A percentile compares a stretch with the other conserved stretches of the same genome.
phyloP scores from a whole-genome alignment of 2,113 vertebrate genomes.

The Centropus bengalensis region DNA sequence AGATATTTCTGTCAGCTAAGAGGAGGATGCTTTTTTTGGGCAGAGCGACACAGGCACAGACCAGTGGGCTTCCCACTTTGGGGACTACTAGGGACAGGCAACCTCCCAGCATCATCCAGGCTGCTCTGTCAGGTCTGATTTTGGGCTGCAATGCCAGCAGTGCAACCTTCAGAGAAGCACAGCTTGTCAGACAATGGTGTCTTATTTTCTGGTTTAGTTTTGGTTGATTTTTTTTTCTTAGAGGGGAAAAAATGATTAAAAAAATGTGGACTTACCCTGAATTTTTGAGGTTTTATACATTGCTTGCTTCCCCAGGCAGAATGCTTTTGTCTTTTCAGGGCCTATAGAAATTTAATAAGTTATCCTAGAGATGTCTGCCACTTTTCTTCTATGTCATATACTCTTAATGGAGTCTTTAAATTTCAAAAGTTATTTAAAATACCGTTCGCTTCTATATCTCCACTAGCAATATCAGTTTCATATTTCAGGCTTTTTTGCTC shows the following conservation, averaged over 20 bases:
- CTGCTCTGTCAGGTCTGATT: background rate
- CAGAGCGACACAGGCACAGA: background rate
- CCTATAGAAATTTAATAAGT: background rate
- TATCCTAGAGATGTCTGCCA: background rate
- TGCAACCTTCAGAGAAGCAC: background rate
- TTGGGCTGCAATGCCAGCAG: background rate
- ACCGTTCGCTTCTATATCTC: background rate
- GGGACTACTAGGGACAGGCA: background rate
- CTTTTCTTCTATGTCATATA: background rate
- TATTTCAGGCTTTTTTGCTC: background rate
- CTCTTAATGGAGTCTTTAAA: background rate
- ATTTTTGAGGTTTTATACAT: background rate
- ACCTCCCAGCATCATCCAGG: background rate
- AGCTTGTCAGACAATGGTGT: background rate
- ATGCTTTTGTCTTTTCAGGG: background rate
- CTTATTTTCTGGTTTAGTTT: background rate
- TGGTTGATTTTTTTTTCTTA: background rate
- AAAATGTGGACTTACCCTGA: background rate
- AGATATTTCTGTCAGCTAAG: conserved; percentile 43
- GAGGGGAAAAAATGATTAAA: accelerated
- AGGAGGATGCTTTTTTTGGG: conserved; percentile 52
- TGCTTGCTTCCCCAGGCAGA: accelerated
- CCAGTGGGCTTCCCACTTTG: background rate
- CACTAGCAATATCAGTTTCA: background rate
- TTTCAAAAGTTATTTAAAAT: background rate